These are phyloP conservation scores for Mastomys coucha DNA, from an alignment of 2,113 vertebrate species.

Conservation along the genomic window DNA sequence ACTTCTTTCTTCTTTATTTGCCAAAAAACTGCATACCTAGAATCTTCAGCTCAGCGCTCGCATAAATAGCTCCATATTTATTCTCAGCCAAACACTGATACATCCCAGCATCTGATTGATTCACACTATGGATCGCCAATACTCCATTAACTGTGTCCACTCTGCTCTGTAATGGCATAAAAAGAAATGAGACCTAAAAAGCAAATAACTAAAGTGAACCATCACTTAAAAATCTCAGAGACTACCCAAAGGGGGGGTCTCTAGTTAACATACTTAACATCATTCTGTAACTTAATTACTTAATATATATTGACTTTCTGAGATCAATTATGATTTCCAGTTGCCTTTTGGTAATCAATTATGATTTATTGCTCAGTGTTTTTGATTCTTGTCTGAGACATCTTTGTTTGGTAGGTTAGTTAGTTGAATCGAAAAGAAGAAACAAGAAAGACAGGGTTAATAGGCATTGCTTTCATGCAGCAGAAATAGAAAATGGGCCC, in stretches of 20 bases:
- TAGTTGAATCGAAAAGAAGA: background rate
- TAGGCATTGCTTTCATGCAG: background rate
- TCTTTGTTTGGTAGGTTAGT: background rate
- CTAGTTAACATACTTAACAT: background rate
- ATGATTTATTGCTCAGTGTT: background rate
- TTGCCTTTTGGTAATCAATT: background rate
- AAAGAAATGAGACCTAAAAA: slow-evolving; percentile 61
- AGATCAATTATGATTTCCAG: background rate
- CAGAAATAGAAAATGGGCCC: background rate
- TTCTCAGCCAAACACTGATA: slow-evolving; percentile 98
- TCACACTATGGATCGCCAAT: slow-evolving; percentile 91
- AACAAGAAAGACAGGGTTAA: background rate
- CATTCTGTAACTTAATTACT: background rate
- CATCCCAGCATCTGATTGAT: slow-evolving; percentile 96
- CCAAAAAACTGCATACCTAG: slow-evolving; percentile 89
- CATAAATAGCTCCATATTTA: slow-evolving; percentile 93
- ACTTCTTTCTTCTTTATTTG: background rate
- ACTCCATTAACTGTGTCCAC: slow-evolving; percentile 93
- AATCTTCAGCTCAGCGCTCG: slow-evolving; percentile 94
- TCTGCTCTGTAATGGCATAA: slow-evolving; percentile 90
- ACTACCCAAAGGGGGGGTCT: background rate
- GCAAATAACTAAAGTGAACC: slow-evolving; percentile 1
- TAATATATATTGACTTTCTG: background rate
- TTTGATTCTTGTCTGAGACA: background rate
- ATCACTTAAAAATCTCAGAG: background rate